These are phyloP conservation scores for Mongoloraphidia duomilia DNA, from an alignment of 2,888 invertebrate genomes.

Conservation along the genomic window DNA sequence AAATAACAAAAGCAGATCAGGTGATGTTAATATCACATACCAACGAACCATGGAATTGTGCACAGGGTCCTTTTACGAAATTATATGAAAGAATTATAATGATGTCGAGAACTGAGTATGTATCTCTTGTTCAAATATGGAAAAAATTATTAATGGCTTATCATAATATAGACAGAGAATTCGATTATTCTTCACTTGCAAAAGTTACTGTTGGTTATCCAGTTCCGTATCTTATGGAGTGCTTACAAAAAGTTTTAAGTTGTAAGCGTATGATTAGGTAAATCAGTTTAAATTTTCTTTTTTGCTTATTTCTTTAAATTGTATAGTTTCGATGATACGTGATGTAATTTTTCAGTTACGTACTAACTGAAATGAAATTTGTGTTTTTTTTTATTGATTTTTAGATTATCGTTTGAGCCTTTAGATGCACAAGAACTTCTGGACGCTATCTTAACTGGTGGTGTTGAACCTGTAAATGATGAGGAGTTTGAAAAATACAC, in stretches of 20 bases:
- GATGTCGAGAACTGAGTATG: constrained; percentile 27
- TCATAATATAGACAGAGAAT: constrained; percentile 14
- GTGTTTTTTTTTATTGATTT: not conserved
- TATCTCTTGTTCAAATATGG: constrained; percentile 24
- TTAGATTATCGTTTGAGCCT: constrained; percentile 25
- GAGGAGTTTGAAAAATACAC: constrained; percentile 33
- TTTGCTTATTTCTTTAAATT: too few relatives aligned
- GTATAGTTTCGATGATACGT: too few relatives aligned
- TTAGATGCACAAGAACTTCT: constrained; percentile 37
- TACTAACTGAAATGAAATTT: constrained; percentile 12
- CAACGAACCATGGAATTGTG: constrained; percentile 36
- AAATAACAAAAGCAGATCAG: constrained; percentile 37
- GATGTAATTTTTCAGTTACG: too few relatives aligned
- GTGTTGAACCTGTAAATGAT: constrained; percentile 27
- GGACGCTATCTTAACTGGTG: constrained; percentile 27
- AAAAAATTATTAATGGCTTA: constrained; percentile 20
- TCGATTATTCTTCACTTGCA: constrained; percentile 21
- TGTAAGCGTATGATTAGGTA: too few relatives aligned
- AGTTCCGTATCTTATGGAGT: constrained; percentile 26
- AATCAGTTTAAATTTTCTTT: too few relatives aligned
- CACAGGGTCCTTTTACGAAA: constrained; percentile 18
- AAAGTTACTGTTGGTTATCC: constrained; percentile 23
- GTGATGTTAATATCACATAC: constrained; percentile 38
- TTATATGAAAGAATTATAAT: constrained; percentile 24
- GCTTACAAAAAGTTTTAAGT: constrained; percentile 19